Conservation (phyloP, 1,140 invertebrate species). For the Pseudomyrmex cubaensis region DNA sequence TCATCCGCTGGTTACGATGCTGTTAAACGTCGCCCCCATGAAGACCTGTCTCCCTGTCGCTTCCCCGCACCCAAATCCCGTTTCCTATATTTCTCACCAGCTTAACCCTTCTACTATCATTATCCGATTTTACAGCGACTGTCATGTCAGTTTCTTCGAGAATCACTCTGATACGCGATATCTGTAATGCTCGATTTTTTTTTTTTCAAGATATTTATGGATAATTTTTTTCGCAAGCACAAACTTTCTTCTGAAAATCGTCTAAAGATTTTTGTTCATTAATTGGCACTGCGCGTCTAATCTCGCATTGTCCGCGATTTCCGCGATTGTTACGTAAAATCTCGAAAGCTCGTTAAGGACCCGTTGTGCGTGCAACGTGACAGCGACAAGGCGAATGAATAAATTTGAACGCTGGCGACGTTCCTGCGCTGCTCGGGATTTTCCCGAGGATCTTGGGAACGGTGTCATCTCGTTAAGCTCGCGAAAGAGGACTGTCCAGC, state of each 20-base stretch:
- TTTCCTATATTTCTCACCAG: background rate
- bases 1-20: slow-evolving; percentile 77
- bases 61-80: slow-evolving; percentile 20
- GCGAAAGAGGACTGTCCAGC: slow-evolving; percentile 45
- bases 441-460: slow-evolving; percentile 57
- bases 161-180: slow-evolving; percentile 24
- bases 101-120: slow-evolving; percentile 31
- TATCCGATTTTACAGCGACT: slow-evolving; percentile 10
- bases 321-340: slow-evolving; percentile 31
- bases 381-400: slow-evolving; percentile 40
- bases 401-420: slow-evolving; percentile 47
- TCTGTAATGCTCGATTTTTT: slow-evolving; percentile 1
- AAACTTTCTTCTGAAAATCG: no score
- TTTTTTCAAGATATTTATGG: background rate
- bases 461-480: slow-evolving; percentile 61
- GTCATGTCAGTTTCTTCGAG: background rate
- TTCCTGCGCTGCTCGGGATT: slow-evolving; percentile 50
- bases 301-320: slow-evolving; percentile 1
- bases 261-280: background rate
- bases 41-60: slow-evolving; percentile 61
- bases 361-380: slow-evolving; percentile 45
- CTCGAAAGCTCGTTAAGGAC: slow-evolving; percentile 24
- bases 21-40: slow-evolving; percentile 75
- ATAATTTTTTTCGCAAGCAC: slow-evolving; percentile 37
- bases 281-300: background rate